These are phyloP conservation scores for Calliopum simillimum DNA, from an alignment of 2,888 invertebrate genomes.

Conservation along the genomic window DNA sequence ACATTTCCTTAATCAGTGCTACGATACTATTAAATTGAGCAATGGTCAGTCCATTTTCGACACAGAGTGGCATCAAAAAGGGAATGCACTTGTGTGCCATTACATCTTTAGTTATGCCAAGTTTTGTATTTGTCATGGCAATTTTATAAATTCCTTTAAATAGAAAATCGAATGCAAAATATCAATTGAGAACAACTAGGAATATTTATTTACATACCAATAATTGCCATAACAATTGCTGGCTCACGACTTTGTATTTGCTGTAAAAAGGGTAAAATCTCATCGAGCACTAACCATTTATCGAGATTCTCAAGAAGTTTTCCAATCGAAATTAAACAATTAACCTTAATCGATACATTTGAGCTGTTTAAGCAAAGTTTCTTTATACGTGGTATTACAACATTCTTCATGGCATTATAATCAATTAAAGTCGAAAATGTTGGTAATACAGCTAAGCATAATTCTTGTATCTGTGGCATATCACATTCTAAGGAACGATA, in stretches of 20 bases:
- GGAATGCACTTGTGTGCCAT: constrained; percentile 94
- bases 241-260: constrained; percentile 94
- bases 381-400: constrained; percentile 91
- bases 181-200: too few relatives aligned
- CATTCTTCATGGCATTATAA: constrained; percentile 94
- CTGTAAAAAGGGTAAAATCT: constrained; percentile 91
- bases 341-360: constrained; percentile 90
- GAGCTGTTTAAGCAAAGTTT: constrained; percentile 86
- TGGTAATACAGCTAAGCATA: constrained; percentile 91
- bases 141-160: constrained; percentile 90
- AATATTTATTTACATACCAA: constrained; percentile 71
- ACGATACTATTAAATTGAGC: constrained; percentile 92
- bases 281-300: constrained; percentile 96
- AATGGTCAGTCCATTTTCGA: constrained; percentile 91
- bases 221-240: constrained; percentile 95
- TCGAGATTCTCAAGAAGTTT: constrained; percentile 94
- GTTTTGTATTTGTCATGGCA: constrained; percentile 86
- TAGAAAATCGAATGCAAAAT: too few relatives aligned
- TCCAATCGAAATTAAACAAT: constrained; percentile 92
- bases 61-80: constrained; percentile 89
- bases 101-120: constrained; percentile 94
- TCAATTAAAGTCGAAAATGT: constrained; percentile 92
- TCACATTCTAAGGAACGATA: constrained; percentile 90
- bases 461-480: constrained; percentile 88
- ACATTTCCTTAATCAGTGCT: constrained; percentile 89